Conservation (phyloP, 2,888 invertebrate genomes). For the Synergus umbraculus region DNA sequence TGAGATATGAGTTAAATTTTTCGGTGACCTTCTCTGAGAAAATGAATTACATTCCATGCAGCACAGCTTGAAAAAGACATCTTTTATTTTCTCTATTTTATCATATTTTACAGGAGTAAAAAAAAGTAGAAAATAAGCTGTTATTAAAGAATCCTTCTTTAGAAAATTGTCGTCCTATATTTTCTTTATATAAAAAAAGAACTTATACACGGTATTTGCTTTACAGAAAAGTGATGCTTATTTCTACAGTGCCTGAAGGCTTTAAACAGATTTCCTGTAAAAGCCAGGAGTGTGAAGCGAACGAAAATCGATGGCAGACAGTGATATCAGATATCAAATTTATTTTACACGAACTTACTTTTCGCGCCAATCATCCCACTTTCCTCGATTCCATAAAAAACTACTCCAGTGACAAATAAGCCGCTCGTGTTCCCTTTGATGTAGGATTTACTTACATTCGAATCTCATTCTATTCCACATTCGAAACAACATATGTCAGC, state of each 20-base stretch:
- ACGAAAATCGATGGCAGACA: slow-evolving; percentile 36
- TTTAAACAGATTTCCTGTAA: slow-evolving; percentile 28
- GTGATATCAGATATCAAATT: slow-evolving; percentile 35
- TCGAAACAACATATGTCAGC: not conserved
- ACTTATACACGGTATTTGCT: not conserved
- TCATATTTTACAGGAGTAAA: not conserved
- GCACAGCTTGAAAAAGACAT: not conserved
- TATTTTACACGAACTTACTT: slow-evolving; percentile 31
- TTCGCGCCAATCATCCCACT: slow-evolving; percentile 30
- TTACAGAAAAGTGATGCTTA: slow-evolving; percentile 13
- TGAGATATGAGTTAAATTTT: slow-evolving; percentile 33
- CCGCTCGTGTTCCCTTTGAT: not conserved
- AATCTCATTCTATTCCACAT: not conserved
- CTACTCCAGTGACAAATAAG: not conserved
- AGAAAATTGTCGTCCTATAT: not conserved
- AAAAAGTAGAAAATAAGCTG: not conserved
- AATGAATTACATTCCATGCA: not conserved
- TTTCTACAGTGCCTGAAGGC: slow-evolving; percentile 12
- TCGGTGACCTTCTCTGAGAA: slow-evolving; percentile 18
- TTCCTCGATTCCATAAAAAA: slow-evolving; percentile 9
- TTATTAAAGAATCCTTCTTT: too few relatives aligned
- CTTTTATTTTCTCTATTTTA: not conserved
- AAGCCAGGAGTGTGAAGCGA: slow-evolving; percentile 7
- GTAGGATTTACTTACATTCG: not conserved
- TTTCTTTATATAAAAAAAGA: not conserved